Evolutionary conservation across 2,113 vertebrate species (phyloP).

Genomic region (Taurulus bubalis): DNA sequence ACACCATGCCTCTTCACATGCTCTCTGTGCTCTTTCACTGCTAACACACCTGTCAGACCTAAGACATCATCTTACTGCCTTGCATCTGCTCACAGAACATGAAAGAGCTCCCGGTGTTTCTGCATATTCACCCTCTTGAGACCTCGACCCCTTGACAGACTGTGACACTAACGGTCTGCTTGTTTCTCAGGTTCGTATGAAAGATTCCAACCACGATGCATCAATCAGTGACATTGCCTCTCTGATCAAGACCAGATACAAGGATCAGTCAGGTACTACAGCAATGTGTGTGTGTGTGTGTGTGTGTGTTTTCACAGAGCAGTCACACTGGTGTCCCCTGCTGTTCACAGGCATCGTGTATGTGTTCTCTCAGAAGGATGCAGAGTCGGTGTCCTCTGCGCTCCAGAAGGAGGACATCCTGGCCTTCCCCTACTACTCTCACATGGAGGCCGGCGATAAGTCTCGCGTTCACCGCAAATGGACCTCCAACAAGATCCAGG

Average conservation of each 20-base stretch:
- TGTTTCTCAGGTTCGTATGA: conserved; percentile 88
- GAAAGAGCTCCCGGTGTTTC: no score
- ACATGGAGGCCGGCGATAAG: conserved; percentile 91
- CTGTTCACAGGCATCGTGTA: conserved; percentile 92
- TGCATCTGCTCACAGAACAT: not conserved
- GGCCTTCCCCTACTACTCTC: conserved; percentile 91
- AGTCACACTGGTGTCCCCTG: not conserved
- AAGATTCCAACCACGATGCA: conserved; percentile 85
- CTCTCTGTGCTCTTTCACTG: no score
- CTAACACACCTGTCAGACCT: not conserved
- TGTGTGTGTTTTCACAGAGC: not conserved
- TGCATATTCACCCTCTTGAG: not conserved
- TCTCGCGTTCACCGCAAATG: conserved; percentile 91
- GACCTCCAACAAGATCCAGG: conserved; percentile 92
- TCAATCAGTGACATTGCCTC: conserved; percentile 88
- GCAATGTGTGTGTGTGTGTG: not conserved
- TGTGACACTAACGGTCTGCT: not conserved
- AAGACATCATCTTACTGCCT: not conserved
- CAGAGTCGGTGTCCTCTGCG: conserved; percentile 88
- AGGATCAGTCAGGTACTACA: conserved; percentile 90
- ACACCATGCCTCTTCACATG: no score
- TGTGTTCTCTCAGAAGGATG: conserved; percentile 98
- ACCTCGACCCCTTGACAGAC: not conserved
- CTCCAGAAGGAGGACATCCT: conserved; percentile 88
- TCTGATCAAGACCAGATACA: conserved; percentile 90